phyloP scores from a whole-genome alignment of 2,797 vertebrate genomes.

The Acestrorhynchus altus region DNA sequence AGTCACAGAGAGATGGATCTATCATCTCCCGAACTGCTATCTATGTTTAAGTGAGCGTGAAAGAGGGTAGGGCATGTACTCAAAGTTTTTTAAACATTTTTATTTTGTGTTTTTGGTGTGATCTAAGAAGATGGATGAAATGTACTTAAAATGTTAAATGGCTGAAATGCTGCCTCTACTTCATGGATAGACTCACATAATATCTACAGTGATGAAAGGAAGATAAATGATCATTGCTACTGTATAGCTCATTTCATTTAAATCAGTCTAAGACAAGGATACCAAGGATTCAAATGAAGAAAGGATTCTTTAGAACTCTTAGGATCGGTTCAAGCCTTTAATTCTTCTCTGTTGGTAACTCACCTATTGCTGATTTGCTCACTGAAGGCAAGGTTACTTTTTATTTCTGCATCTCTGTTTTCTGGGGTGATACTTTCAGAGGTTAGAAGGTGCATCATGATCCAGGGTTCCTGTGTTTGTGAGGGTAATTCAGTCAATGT shows the following conservation, averaged over 20 bases:
- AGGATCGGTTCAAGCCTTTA: not conserved
- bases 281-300: not conserved
- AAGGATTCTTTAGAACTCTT: constrained; percentile 15
- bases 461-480: not conserved
- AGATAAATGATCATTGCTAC: not conserved
- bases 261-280: not conserved
- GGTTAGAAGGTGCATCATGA: constrained; percentile 19
- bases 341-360: constrained; percentile 2
- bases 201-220: not conserved
- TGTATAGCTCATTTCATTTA: not conserved
- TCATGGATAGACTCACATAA: constrained; percentile 18
- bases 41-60: constrained; percentile 77
- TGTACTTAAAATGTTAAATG: not conserved
- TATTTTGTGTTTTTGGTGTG: not conserved
- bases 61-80: not conserved
- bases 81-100: constrained; percentile 5
- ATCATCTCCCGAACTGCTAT: constrained; percentile 89
- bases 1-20: constrained; percentile 89
- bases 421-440: not conserved
- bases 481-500: not conserved
- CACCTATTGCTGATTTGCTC: constrained; percentile 18
- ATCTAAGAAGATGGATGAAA: not conserved
- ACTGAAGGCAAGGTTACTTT: constrained; percentile 9
- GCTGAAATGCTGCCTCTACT: not conserved
- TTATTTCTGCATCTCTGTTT: not conserved